Base-by-base conservation (phyloP, 2,797 vertebrate genomes). In the Aulostomus chinensis region DNA sequence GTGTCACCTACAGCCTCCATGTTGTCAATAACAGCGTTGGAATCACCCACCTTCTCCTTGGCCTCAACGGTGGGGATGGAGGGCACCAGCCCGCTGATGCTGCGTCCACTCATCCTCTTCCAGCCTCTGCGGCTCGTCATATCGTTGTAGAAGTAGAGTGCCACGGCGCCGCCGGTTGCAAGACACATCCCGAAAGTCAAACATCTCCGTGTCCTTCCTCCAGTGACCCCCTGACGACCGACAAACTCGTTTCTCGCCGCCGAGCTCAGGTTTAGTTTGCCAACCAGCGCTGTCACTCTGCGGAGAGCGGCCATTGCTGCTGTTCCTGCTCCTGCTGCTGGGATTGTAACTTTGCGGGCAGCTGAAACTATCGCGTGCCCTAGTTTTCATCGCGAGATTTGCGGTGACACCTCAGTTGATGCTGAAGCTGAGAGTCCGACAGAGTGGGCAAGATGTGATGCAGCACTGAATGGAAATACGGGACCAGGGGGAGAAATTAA, bases 271-370 rank as follows among this genome's bases (percentile, higher is more conserved):
- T 57, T 78, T 2, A 87, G 37, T 35, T 61, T 86, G 2, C 67
- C 63, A 17, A 79, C 78, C 65, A 88, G 58, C 45, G 76, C 68
- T 52, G 76, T 56, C 62, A 89, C 73, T 78, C 86, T 88, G 60
- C 91, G 88, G 68, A 90, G 76, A 68, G 86, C 89, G 78, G 89
- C 91, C 91, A 93, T 93, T 68, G 68, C 62, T 87, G 82, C 76
- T 64, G 69, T 33, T 37, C 52, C 33, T 40, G 38, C 33, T 37
- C 57, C 24, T 38, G 70, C 37, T 45, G 62, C 55, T 72, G 34
- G 51, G 70, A 51, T 55, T 36, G 18, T 35, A 77, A 79, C 31
- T 78, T 83, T 73, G 50, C 33, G 13, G 37, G 51, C 34, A 45
- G 68, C 31, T n/a, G n/a, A n/a, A n/a, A n/a, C n/a, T n/a, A n/a